Base-by-base conservation (phyloP, 53 echinoderm and acorn worm species). In the Mesocentrotus franciscanus region DNA sequence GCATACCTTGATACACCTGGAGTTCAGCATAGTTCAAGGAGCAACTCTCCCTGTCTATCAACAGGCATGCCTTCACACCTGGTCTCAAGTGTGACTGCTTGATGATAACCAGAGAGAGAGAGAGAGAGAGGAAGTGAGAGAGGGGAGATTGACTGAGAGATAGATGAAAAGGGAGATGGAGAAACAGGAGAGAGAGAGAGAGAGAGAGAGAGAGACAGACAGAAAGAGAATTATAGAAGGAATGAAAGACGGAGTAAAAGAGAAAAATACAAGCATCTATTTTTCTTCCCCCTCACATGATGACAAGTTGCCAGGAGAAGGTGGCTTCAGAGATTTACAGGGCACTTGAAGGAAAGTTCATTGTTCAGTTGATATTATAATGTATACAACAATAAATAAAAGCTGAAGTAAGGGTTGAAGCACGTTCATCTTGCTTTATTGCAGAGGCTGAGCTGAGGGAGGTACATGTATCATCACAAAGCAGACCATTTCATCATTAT, bases 21-120 rank as follows among this genome's bases (percentile, higher is more conserved):
- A 27, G 87, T 87, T 87, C 87, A 87, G 11, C n/a, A n/a, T 13
- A 87, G 87, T 87, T 87, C 58, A 87, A 87, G 87, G 87, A 87
- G 87, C 18, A 12, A n/a, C 87, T 87, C 12, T 87, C 49, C 9
- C 27, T 87, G 87, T 87, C 87, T 87, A 59, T 87, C 87, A 87
- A 58, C 58, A 58, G 57, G 15, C 57, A n/a, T 29, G 7, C 57
- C 87, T 87, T 56, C 56, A 87, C 87, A 27, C 58, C 87, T 87
- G 87, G 12, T 58, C 34, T 87, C 84, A 83, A 83, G 83, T 83
- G 83, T 57, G 87, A 85, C 87, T 85, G 36, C 49, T 83, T 57
- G n/a, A 85, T 57, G 87, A 58, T 10, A 56, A 16, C 24, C 17
- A 57, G 26, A 27, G 12, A 58, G 56, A 56, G 85, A 15, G 85